Evolutionary conservation across 1,140 invertebrate species (phyloP).

Genomic region (Mycetomoellerius zeteki): DNA sequence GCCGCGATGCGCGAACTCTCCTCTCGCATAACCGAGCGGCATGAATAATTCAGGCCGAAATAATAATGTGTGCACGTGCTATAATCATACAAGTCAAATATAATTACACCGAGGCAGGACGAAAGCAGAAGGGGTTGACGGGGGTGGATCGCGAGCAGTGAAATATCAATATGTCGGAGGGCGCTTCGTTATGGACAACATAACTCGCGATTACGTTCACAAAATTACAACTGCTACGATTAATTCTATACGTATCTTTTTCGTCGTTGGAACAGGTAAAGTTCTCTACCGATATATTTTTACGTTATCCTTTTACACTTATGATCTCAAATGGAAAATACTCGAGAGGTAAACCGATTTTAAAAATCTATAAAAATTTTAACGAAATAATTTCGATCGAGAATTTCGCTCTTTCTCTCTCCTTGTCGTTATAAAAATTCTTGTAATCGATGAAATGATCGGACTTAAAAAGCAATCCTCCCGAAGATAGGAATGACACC

Average conservation of each 20-base stretch:
- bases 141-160: conserved; percentile 32
- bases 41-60: conserved; percentile 78
- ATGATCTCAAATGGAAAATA: conserved; percentile 29
- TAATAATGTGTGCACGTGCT: conserved; percentile 77
- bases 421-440: conserved; percentile 50
- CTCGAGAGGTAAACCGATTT: conserved; percentile 31
- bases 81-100: conserved; percentile 77
- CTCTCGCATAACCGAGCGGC: conserved; percentile 9
- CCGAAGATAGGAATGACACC: conserved; percentile 59
- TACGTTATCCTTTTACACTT: neutral
- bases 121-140: neutral
- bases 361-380: neutral
- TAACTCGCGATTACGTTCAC: conserved; percentile 52
- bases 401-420: neutral
- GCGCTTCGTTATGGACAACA: conserved; percentile 58
- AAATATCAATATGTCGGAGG: conserved; percentile 68
- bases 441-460: conserved; percentile 52
- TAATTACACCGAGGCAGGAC: conserved; percentile 67
- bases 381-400: neutral
- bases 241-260: neutral
- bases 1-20: conserved; percentile 48
- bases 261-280: neutral
- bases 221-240: conserved; percentile 63
- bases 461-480: conserved; percentile 52
- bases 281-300: neutral